Base-by-base conservation (phyloP, 2,113 vertebrate genomes). In the Psettodes erumei region DNA sequence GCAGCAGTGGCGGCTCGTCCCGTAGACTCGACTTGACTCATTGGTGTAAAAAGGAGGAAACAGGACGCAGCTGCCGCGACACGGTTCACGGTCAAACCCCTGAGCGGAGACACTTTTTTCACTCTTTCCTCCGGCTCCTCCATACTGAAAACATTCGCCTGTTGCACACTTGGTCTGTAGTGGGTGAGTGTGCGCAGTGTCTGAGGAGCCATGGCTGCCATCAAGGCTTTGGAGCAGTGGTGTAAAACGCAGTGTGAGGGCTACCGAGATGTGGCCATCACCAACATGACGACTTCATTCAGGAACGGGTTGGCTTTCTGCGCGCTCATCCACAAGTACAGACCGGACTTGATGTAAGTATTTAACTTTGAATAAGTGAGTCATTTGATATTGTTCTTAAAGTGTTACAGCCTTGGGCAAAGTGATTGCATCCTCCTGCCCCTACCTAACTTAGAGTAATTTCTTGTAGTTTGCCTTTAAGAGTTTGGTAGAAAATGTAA, bases 221-320 rank as follows among this genome's bases (percentile, higher is more conserved):
- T 96, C 92, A 95, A 94, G 82, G 96, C 96, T 67, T 77, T 99
- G 62, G 95, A 99, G 91, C 94, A 93, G 71, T 99, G 97, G 98
- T 99, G 98, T 87, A 95, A 94, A 79, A 86, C 87, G 47, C 96
- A 98, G 33, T 98, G 96, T 51, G 95, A 96, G 19, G 98, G 96
- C 18, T 99, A 99, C 92, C 83, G 90, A 23, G 95, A 96, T 55
- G 97, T 99, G 81, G 87, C 58, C 79, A 92, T 99, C 87, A 95
- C 91, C 88, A 98, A 99, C 93, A 99, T 99, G 98, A 98, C 96
- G 54, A 95, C 96, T 9, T 99, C 97, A 0, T 99, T 98, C 93
- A 95, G 95, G 84, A 96, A 96, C 77, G 98, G 98, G 53, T 58
- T 99, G 90, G 98, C 98, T 65, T 99, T 99, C 90, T 99, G 98